Conservation (phyloP, 1,140 invertebrate species). For the Formica exsecta region DNA sequence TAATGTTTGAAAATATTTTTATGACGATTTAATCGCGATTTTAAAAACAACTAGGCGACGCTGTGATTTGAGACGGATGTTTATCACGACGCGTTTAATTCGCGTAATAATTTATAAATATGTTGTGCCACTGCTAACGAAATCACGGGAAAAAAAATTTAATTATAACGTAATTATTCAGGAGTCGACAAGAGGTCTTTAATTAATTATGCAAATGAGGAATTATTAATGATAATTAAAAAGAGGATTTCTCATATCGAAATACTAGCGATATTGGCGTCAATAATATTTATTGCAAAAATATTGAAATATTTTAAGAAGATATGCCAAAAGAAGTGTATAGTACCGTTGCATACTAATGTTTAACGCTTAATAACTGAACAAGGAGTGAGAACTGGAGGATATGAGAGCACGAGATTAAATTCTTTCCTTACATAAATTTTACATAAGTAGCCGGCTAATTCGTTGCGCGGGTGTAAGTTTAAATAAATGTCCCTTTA, state of each 20-base stretch:
- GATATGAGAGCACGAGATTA: constrained; percentile 31
- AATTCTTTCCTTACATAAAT: constrained; percentile 47
- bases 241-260: constrained; percentile 52
- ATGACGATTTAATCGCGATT: background rate
- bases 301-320: background rate
- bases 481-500: constrained; percentile 17
- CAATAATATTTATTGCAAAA: constrained; percentile 18
- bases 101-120: constrained; percentile 51
- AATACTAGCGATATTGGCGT: constrained; percentile 2
- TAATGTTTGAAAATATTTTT: background rate
- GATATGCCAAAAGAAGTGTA: background rate
- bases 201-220: constrained; percentile 61
- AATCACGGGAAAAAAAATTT: background rate
- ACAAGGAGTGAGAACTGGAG: background rate
- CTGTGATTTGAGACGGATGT: too few species aligned
- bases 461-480: background rate
- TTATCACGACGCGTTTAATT: background rate
- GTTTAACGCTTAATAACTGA: constrained; percentile 16
- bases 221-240: constrained; percentile 60
- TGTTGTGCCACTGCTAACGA: background rate
- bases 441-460: constrained; percentile 31
- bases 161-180: constrained; percentile 44
- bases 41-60: background rate
- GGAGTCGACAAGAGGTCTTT: constrained; percentile 19
- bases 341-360: background rate